Evolutionary conservation across 64 coral and sea anemone species (phyloP).

Genomic region (Platygyra sinensis): DNA sequence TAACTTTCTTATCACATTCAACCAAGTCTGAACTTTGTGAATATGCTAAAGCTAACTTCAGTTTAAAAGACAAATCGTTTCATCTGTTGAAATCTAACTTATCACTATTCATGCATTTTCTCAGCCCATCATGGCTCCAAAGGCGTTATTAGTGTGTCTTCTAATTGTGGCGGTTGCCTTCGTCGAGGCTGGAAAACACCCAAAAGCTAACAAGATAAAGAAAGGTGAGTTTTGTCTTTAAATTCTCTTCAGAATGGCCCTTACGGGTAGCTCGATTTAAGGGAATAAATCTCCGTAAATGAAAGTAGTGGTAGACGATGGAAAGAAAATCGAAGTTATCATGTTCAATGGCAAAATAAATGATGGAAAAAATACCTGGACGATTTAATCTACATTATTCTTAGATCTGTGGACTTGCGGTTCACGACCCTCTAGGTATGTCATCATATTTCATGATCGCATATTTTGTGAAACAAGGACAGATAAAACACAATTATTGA

Average conservation of each 20-base stretch:
- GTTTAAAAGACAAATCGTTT: too few species aligned
- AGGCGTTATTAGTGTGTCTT: slow-evolving; percentile 72
- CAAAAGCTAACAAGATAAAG: slow-evolving; percentile 67
- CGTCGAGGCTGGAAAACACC: slow-evolving; percentile 76
- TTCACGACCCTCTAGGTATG: too few species aligned
- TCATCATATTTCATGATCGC: too few species aligned
- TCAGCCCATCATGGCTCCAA: slow-evolving; percentile 78
- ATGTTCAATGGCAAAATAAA: too few species aligned
- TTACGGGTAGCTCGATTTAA: background rate
- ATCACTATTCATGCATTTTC: background rate
- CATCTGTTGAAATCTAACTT: background rate
- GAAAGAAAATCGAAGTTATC: too few species aligned
- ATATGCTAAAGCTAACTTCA: background rate
- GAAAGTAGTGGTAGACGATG: too few species aligned
- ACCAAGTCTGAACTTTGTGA: background rate
- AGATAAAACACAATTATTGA: too few species aligned
- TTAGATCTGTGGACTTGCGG: too few species aligned
- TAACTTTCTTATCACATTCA: background rate
- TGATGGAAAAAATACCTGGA: too few species aligned
- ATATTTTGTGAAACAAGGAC: too few species aligned
- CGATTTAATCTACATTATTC: too few species aligned
- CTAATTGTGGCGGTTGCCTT: slow-evolving; percentile 53
- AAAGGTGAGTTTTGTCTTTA: slow-evolving; percentile 37
- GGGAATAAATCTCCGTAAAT: background rate
- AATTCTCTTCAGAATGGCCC: background rate